These are phyloP conservation scores for Odocoileus virginianus DNA, from an alignment of 2,113 vertebrate genomes.

Conservation along the genomic window DNA sequence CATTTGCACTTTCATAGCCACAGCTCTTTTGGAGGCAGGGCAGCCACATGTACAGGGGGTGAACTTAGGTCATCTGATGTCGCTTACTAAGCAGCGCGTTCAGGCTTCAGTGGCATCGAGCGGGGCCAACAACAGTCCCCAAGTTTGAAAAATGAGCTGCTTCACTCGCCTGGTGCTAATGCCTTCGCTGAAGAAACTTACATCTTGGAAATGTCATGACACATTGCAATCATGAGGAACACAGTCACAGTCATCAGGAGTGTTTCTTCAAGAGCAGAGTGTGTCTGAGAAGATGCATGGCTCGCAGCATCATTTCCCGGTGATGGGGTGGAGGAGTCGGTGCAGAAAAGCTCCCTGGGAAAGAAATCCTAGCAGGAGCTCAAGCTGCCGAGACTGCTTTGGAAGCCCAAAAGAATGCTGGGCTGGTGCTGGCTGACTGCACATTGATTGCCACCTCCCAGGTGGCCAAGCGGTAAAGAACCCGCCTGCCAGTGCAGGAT, in stretches of 20 bases:
- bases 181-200: conserved; percentile 74
- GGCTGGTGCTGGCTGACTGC: background rate
- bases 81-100: conserved; percentile 43
- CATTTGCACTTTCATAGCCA: background rate
- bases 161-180: conserved; percentile 63
- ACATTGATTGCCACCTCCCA: background rate
- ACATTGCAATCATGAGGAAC: conserved; percentile 75
- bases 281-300: conserved; percentile 44
- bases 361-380: conserved; percentile 41
- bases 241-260: conserved; percentile 66
- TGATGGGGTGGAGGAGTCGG: background rate
- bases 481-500: background rate
- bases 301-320: conserved; percentile 33
- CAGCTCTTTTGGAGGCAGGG: background rate
- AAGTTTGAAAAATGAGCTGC: conserved; percentile 73
- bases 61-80: background rate
- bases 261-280: conserved; percentile 66
- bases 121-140: conserved; percentile 56
- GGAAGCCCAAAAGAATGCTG: background rate
- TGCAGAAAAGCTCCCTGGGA: background rate
- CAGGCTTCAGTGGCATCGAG: conserved; percentile 26
- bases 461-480: background rate
- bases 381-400: background rate
- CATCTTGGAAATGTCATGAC: conserved; percentile 79
- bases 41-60: background rate